Evolutionary conservation across 1,140 invertebrate species (phyloP).

Genomic region (Portunus trituberculatus): DNA sequence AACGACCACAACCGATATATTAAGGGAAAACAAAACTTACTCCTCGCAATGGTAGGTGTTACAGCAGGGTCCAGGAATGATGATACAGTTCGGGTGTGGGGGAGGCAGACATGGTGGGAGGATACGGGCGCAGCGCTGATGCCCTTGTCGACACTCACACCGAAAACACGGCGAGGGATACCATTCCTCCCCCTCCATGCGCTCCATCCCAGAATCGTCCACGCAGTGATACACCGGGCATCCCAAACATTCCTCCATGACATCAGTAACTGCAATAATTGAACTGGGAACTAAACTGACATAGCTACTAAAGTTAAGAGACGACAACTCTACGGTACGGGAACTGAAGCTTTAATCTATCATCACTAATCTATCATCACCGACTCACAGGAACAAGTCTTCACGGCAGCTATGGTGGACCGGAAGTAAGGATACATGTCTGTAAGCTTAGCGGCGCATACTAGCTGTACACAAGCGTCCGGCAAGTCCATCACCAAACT

Average conservation of each 20-base stretch:
- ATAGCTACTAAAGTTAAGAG: too few species aligned
- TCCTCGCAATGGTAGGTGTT: background rate
- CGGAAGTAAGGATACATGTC: background rate
- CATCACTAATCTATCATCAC: too few species aligned
- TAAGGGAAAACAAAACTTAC: background rate
- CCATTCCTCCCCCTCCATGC: background rate
- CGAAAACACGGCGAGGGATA: background rate
- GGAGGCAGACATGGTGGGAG: background rate
- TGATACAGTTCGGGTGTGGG: background rate
- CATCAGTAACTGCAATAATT: background rate
- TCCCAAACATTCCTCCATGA: background rate
- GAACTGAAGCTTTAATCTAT: background rate
- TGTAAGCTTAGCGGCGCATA: background rate
- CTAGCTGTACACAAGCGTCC: background rate
- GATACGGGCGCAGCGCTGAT: background rate
- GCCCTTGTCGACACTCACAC: background rate
- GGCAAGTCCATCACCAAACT: background rate
- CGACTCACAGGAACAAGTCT: slow-evolving; percentile 1
- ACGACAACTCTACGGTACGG: too few species aligned
- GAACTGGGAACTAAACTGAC: background rate
- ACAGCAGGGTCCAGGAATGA: background rate
- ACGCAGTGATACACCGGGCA: background rate
- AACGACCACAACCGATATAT: too few species aligned
- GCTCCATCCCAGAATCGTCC: background rate
- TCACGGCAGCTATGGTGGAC: background rate